A percentile compares a stretch with the other conserved stretches of the same genome.
Conservation (phyloP, 92 coral and sea anemone genomes). For the Scolanthus callimorphus region DNA sequence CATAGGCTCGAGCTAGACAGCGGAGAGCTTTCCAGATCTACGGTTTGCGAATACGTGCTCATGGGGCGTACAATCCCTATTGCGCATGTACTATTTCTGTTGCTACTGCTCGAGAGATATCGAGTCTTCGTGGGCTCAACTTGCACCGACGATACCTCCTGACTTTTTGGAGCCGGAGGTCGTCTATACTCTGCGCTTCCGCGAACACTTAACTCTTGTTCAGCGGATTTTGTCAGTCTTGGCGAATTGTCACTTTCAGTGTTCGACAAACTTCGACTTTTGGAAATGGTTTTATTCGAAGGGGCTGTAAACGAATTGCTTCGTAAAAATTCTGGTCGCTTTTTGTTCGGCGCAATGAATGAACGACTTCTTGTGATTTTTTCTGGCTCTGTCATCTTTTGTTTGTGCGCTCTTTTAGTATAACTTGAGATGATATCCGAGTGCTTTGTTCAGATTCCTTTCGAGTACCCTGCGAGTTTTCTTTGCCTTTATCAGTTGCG, state of each 20-base stretch:
- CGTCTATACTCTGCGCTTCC: not conserved
- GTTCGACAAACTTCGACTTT: not conserved
- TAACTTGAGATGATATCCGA: too few species aligned
- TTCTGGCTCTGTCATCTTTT: not conserved
- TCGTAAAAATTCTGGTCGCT: constrained; percentile 44
- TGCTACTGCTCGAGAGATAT: not conserved
- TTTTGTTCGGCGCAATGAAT: constrained; percentile 43
- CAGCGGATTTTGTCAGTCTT: not conserved
- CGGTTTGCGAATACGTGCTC: constrained; percentile 6
- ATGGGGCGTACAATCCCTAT: constrained; percentile 61
- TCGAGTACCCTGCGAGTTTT: not conserved
- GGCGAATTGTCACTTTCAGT: not conserved
- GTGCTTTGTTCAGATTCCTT: constrained; percentile 11
- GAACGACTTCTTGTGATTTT: constrained; percentile 53
- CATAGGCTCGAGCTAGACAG: constrained; percentile 14
- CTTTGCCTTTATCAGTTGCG: not conserved
- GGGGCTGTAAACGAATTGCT: constrained; percentile 71
- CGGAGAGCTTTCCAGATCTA: constrained; percentile 8
- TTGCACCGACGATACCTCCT: not conserved
- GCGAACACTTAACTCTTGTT: not conserved
- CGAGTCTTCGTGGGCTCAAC: not conserved
- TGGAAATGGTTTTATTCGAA: constrained; percentile 9
- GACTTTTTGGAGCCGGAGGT: not conserved
- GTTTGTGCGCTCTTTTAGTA: too few species aligned
- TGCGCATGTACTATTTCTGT: constrained; percentile 31